A percentile compares a stretch with the other conserved stretches of the same genome.
Conservation (phyloP, 2,113 vertebrate species). For the Triplophysa dalaica region DNA sequence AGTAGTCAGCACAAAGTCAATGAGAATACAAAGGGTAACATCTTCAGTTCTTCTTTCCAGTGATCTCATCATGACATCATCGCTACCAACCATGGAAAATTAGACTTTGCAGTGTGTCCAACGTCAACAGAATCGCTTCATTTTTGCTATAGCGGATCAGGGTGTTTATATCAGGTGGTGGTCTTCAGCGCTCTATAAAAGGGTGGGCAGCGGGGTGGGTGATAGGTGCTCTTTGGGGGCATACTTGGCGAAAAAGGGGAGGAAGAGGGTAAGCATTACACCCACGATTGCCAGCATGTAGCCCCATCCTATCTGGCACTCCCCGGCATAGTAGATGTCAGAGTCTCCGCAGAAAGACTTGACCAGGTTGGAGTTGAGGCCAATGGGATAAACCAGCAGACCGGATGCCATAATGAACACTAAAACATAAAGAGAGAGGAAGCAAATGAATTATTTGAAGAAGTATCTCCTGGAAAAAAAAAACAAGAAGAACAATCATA, state of each 20-base stretch:
- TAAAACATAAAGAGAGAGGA: slow-evolving; percentile 65
- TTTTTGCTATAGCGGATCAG: slow-evolving; percentile 17
- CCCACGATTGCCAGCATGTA: slow-evolving; percentile 93
- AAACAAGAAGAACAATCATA: too few species aligned
- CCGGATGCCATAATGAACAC: slow-evolving; percentile 93
- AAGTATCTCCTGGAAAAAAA: neutral
- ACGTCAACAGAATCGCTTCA: neutral
- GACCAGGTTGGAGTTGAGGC: slow-evolving; percentile 85
- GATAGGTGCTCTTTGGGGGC: slow-evolving; percentile 91
- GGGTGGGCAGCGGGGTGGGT: slow-evolving; percentile 87
- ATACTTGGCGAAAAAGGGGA: slow-evolving; percentile 95
- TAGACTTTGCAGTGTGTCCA: slow-evolving; percentile 49
- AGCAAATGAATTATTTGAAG: neutral
- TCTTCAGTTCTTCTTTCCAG: slow-evolving; percentile 9
- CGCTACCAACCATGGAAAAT: slow-evolving; percentile 26
- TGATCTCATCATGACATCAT: slow-evolving; percentile 24
- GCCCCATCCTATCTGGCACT: slow-evolving; percentile 93
- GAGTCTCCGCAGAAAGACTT: slow-evolving; percentile 86
- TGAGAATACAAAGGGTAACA: slow-evolving; percentile 26
- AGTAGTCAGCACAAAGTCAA: slow-evolving; percentile 66
- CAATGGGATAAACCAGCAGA: slow-evolving; percentile 90
- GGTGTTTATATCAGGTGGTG: slow-evolving; percentile 3
- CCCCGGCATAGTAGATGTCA: slow-evolving; percentile 87
- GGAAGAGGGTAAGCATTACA: slow-evolving; percentile 90
- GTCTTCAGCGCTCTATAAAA: slow-evolving; percentile 80